phyloP scores from a whole-genome alignment of 2,113 vertebrate species.

The Lota lota region DNA sequence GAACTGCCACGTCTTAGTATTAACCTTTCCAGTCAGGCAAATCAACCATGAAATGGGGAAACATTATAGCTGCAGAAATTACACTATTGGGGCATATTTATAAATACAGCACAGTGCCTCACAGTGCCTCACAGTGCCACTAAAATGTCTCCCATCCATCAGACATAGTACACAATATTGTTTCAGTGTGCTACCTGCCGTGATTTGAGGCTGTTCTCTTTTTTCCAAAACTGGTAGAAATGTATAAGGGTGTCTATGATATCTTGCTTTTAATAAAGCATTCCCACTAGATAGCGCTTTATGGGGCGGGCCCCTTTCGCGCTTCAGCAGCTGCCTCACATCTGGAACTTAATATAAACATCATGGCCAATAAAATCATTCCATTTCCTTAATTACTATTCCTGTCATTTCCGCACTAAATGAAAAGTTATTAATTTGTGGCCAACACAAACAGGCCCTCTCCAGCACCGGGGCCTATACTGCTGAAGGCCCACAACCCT shows the following conservation, averaged over 20 bases:
- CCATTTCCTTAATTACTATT: slow-evolving; percentile 84
- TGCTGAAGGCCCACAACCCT: slow-evolving; percentile 55
- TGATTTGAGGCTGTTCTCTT: slow-evolving; percentile 23
- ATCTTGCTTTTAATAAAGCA: slow-evolving; percentile 52
- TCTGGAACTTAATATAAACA: slow-evolving; percentile 84
- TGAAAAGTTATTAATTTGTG: slow-evolving; percentile 76
- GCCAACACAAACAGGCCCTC: slow-evolving; percentile 70
- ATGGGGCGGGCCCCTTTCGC: slow-evolving; percentile 57
- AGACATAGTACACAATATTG: slow-evolving; percentile 33
- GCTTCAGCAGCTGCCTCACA: slow-evolving; percentile 79
- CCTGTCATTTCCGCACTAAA: slow-evolving; percentile 83
- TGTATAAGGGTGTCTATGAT: slow-evolving; percentile 40
- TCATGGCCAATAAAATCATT: slow-evolving; percentile 80
- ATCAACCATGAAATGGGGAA: slow-evolving; percentile 60
- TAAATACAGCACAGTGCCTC: slow-evolving; percentile 42
- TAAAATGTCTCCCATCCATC: slow-evolving; percentile 39
- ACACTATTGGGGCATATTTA: slow-evolving; percentile 52
- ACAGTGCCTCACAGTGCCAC: slow-evolving; percentile 1
- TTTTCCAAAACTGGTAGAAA: slow-evolving; percentile 26
- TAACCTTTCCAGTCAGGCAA: slow-evolving; percentile 68
- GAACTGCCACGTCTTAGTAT: slow-evolving; percentile 61
- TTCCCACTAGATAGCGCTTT: slow-evolving; percentile 45
- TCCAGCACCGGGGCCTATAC: slow-evolving; percentile 54
- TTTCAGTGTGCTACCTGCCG: slow-evolving; percentile 26
- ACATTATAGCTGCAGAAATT: slow-evolving; percentile 68